Base-by-base conservation (phyloP, 2,113 vertebrate species). In the Syrrhaptes paradoxus region DNA sequence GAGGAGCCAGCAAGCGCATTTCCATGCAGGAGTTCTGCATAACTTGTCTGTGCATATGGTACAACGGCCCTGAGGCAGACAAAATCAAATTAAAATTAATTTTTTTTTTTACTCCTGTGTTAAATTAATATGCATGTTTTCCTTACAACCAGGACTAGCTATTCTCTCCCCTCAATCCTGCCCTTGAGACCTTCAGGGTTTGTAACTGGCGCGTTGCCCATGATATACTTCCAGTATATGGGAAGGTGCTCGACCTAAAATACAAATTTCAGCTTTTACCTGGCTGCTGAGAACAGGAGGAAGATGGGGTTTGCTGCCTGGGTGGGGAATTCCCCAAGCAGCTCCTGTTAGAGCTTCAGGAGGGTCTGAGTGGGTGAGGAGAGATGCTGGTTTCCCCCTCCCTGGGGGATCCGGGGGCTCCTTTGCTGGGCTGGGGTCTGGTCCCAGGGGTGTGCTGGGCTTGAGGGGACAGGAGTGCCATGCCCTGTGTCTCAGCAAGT, bases 51-150 rank as follows among this genome's bases (percentile, higher is more conserved):
- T 14, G 38, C 77, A 78, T 46, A 36, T n/a, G 34, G 70, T n/a
- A 29, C 74, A 51, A 78, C 2, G 0, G 57, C 76, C 85, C 89
- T 12, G 10, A 57, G 84, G 93, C 78, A 76, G 19, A 63, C 82
- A 49, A 84, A 85, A 80, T 78, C 46, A 73, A 74, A 96, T 90
- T 45, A 84, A 90, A 77, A 95, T 92, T 68, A 48, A 45, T 36
- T 36, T 77, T 41, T 24, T 48, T 78, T 43, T 16, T n/a, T 24
- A 32, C 7, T 83, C 63, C 68, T 8, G 51, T 45, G 87, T 70
- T 68, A 85, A 29, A 76, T 88, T 49, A 72, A 58, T 66, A 73
- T 54, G 29, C 84, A 32, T 78, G 43, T 43, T 96, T 91, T 79
- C 63, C 59, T 61, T 58, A 31, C 55, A 34, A 20, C 51, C 17